Evolutionary conservation across 2,113 vertebrate genomes (phyloP), one percentile per base, ranked within the genome.

Genomic region (Cairina moschata): DNA sequence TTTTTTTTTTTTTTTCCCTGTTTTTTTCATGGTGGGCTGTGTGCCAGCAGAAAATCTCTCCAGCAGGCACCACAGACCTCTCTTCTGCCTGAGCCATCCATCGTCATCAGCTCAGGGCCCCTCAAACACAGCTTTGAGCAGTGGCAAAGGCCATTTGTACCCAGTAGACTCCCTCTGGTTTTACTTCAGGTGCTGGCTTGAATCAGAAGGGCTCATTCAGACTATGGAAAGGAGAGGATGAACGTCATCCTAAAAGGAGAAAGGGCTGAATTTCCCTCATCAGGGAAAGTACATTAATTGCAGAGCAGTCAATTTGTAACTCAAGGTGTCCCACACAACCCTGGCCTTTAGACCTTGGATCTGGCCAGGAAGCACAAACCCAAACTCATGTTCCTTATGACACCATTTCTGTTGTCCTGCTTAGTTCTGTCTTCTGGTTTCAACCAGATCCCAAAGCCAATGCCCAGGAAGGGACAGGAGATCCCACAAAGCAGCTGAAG

Each of bases 101-200:
- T 3, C 0, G 0, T 3, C 18, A 88, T 91, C 59, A 79, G 3
- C 54, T 68, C 44, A 60, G 44, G 38, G 29, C 20, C 71, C 69
- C 80, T 93, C 85, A 69, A 3, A 88, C 26, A 9, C 72, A 75
- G 25, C 78, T 89, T 50, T 67, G 79, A 67, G 69, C 83, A 38
- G 52, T 38, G 65, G 68, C 38, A 89, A 93, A 96, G 86, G 91
- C 23, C 77, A 58, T 66, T 31, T 34, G 4, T 54, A 68, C 68
- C 38, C 66, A 66, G 48, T 42, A 73, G 26, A 15, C 12, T n/a
- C 6, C 6, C 12, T 13, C 11, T 65, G 21, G 55, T 71, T 59
- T 88, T 71, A 44, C 44, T 42, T 23, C 13, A 5, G 17, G 40
- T 48, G 28, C n/a, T 50, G 52, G 10, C 9, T 88, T 80, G 34